Percentiles rank a stretch among this genome's conserved stretches.
These are phyloP conservation scores for Fundulus diaphanus DNA, from an alignment of 2,797 vertebrate species.

Conservation along the genomic window DNA sequence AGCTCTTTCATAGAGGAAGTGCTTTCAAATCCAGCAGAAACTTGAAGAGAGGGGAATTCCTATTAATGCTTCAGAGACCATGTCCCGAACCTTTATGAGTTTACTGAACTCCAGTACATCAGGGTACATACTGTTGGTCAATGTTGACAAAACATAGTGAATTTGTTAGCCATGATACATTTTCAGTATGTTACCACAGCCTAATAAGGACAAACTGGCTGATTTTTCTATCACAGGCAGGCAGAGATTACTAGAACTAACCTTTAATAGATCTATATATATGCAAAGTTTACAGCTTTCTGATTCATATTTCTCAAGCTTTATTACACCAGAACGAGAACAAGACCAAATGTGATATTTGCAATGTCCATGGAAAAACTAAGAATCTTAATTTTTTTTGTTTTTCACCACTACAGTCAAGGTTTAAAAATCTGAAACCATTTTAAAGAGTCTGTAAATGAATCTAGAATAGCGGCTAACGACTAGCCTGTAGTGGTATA, in stretches of 20 bases:
- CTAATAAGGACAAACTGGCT: neutral
- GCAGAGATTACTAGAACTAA: neutral
- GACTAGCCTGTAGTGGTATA: neutral
- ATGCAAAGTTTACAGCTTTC: constrained; percentile 65
- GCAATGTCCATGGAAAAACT: neutral
- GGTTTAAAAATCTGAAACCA: neutral
- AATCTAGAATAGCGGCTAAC: neutral
- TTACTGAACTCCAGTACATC: neutral
- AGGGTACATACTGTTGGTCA: neutral
- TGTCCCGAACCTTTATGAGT: neutral
- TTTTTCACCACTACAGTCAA: neutral
- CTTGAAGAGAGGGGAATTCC: neutral
- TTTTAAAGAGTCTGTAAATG: neutral
- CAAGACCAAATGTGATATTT: neutral
- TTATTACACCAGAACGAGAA: constrained; percentile 23
- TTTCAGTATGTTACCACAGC: neutral
- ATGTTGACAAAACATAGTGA: neutral
- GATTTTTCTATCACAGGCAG: neutral
- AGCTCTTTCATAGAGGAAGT: neutral
- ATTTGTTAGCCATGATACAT: neutral
- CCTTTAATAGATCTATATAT: constrained; percentile 50
- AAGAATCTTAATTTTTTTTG: too few species aligned
- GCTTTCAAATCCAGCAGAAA: neutral
- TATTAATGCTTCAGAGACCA: too few species aligned
- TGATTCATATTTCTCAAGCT: constrained; percentile 64